Base-by-base conservation (phyloP, 2,888 invertebrate genomes). In the Dorcus hopei region DNA sequence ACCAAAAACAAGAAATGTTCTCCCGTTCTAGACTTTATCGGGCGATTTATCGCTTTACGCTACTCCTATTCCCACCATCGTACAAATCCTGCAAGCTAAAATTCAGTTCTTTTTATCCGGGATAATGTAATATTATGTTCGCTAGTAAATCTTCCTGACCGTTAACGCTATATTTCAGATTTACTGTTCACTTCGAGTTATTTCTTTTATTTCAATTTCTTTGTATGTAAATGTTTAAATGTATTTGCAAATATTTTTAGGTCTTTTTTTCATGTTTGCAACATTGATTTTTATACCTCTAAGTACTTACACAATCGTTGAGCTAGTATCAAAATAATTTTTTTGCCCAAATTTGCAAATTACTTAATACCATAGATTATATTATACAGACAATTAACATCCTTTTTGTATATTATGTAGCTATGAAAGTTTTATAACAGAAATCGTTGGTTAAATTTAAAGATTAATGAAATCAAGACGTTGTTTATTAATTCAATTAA, bases 1-100 rank as follows among this genome's bases (percentile, higher is more conserved):
- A 74, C 75, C 74, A 73, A 74, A 75, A 75, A 74, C 75, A 73
- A 74, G 73, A 72, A 73, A 71, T 69, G 70, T 71, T 70, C 70
- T 68, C 71, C 72, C 70, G 65, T 65, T 62, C 71, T 70, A 72
- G 72, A 74, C 74, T 75, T 75, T 75, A 75, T 75, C 75, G 72
- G 67, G 68, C 73, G 72, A 75, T 75, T 75, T 75, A 75, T 75
- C 74, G 74, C 64, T 68, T 67, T 68, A 68, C 73, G 71, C 68
- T 68, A 63, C 72, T 72, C 69, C 71, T 70, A 72, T 74, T 74
- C 70, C 70, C 72, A 68, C 66, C 72, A 70, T 72, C 68, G 70
- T 71, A 71, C 71, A 74, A 74, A 75, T 74, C 73, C 74, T 63
- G 68, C 71, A 64, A 68, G 68, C 70, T 71, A 71, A 72, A 72